Evolutionary conservation across 2,113 vertebrate species (phyloP).

Genomic region (Rhinoptilus africanus): DNA sequence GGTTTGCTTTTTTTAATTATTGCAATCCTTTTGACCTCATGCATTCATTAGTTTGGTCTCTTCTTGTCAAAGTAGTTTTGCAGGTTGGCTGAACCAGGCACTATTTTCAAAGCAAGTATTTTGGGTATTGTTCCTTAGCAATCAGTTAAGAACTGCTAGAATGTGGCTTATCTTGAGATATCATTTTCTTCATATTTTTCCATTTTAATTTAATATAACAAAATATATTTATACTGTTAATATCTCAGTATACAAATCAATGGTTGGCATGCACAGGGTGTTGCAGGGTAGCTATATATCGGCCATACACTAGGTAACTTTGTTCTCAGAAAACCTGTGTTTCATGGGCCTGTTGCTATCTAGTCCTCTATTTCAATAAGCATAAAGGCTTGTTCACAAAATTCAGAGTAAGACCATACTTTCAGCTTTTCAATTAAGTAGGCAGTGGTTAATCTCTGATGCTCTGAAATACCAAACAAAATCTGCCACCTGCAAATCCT

Average conservation of each 20-base stretch:
- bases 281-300: not conserved
- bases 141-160: not conserved
- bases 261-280: not conserved
- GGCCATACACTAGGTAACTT: not conserved
- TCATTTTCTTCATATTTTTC: not conserved
- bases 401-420: not conserved
- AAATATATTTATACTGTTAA: not conserved
- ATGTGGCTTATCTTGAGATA: not conserved
- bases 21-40: slow-evolving; percentile 54
- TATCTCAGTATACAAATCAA: not conserved
- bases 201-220: not conserved
- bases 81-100: slow-evolving; percentile 34
- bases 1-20: not conserved
- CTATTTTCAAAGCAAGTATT: slow-evolving; percentile 20
- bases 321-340: not conserved
- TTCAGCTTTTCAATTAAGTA: not conserved
- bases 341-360: not conserved
- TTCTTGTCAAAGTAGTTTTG: slow-evolving; percentile 50
- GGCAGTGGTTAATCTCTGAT: not conserved
- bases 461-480: not conserved
- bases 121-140: not conserved
- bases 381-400: not conserved
- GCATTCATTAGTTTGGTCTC: slow-evolving; percentile 38
- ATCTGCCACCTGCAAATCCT: not conserved
- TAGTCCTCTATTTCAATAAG: not conserved